A percentile compares a stretch with the other conserved stretches of the same genome.
These are phyloP conservation scores for Crocidura indochinensis DNA, from an alignment of 2,797 vertebrate species.

Conservation along the genomic window DNA sequence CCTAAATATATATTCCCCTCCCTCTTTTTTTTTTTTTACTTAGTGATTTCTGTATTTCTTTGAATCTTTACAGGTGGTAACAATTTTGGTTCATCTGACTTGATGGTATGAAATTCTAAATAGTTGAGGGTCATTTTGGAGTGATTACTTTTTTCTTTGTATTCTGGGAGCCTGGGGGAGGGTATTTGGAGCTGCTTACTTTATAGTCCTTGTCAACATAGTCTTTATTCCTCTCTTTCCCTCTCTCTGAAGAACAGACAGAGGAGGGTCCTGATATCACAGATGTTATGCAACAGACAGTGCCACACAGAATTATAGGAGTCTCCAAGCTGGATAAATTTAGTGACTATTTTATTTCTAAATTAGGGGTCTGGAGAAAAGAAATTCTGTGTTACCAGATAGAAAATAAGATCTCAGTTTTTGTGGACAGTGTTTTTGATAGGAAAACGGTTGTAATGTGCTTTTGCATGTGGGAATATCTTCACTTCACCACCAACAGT, in stretches of 20 bases:
- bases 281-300: conserved; percentile 68
- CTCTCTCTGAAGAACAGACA: conserved; percentile 74
- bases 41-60: conserved; percentile 82
- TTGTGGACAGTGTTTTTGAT: conserved; percentile 63
- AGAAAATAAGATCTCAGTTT: conserved; percentile 70
- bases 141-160: conserved; percentile 86
- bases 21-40: conserved; percentile 41
- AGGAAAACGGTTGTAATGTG: conserved; percentile 69
- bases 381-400: conserved; percentile 56
- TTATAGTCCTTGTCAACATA: conserved; percentile 82
- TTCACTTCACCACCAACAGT: conserved; percentile 66
- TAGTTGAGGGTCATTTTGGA: conserved; percentile 85
- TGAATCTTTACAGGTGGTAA: conserved; percentile 87
- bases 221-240: conserved; percentile 79
- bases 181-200: conserved; percentile 83
- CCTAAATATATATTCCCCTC: conserved; percentile 74
- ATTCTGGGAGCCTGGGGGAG: conserved; percentile 82
- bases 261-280: conserved; percentile 56
- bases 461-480: conserved; percentile 76
- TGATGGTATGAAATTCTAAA: conserved; percentile 88
- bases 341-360: conserved; percentile 59
- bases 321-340: conserved; percentile 61
- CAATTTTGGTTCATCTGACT: conserved; percentile 87
- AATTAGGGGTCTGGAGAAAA: not conserved
- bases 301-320: conserved; percentile 55